Evolutionary conservation across 2,888 invertebrate genomes (phyloP).

Genomic region (Hydrotaea cyrtoneurina): DNA sequence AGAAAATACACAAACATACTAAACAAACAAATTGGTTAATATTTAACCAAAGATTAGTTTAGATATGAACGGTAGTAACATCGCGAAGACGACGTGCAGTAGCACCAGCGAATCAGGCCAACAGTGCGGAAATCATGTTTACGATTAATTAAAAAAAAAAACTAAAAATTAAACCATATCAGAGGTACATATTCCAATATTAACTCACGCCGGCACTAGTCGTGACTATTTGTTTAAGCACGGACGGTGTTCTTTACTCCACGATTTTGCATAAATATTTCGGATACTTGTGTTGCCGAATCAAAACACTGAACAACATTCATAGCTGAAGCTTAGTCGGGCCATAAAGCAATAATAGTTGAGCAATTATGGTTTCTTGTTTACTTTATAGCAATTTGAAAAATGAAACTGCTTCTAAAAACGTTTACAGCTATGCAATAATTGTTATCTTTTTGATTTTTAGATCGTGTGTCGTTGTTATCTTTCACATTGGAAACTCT

Average conservation of each 20-base stretch:
- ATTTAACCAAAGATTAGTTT: neutral
- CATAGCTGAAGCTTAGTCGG: no score
- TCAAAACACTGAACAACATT: no score
- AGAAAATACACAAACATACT: neutral
- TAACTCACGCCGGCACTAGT: slow-evolving; percentile 32
- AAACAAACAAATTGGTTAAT: neutral
- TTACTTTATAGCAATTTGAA: no score
- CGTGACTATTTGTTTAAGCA: neutral
- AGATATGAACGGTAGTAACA: neutral
- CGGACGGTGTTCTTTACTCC: neutral
- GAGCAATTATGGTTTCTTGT: no score
- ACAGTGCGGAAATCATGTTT: neutral
- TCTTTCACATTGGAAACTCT: no score
- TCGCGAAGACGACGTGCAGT: neutral
- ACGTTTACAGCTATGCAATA: no score
- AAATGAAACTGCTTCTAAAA: no score
- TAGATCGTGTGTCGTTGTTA: no score
- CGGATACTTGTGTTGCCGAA: no score
- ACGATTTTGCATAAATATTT: neutral
- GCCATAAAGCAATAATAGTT: no score
- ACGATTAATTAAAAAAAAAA: slow-evolving; percentile 28
- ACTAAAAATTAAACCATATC: neutral
- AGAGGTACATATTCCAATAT: slow-evolving; percentile 21
- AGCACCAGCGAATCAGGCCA: neutral
- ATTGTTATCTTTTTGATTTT: no score